Base-by-base conservation (phyloP, 1,140 invertebrate species). In the Drosophila seguyi region DNA sequence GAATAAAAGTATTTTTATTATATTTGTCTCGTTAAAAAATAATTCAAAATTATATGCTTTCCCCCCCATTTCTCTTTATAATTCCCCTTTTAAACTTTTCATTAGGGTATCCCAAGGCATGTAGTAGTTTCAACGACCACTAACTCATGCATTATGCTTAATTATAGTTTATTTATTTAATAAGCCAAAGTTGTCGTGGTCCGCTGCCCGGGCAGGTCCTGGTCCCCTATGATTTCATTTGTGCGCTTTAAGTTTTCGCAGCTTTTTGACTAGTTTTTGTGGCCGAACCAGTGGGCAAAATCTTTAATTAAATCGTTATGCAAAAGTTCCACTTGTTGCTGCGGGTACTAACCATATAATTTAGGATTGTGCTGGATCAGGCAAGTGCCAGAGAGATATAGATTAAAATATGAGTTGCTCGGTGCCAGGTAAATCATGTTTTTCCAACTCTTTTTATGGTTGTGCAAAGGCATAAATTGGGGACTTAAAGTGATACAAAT, bases 241-340 rank as follows among this genome's bases (percentile, higher is more conserved):
- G n/a, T 83, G 71, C 79, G 83, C 69, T 76, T 87, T 86, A 79
- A 66, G 36, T 83, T 87, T 87, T 88, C 59, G 79, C 84, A 79
- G 75, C 71, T 87, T 62, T 80, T 86, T 48, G 47, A 42, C 50
- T 56, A 42, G 61, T 72, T 68, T 57, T 61, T 71, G 31, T 60
- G 34, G 20, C 22, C n/a, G 42, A 41, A 38, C 53, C 18, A 55
- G 55, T 73, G 41, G 60, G 31, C 61, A 52, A 63, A 78, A 78
- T n/a, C 84, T 88, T 84, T 84, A 88, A 87, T 87, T 87, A 87
- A 88, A 87, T 75, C 72, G 84, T 87, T 87, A 88, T 87, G 84
- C 79, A 88, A 88, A 87, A 76, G 66, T 84, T 81, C 76, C 84
- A 87, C 80, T 84, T 84, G 84, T 84, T 44, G 79, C 78, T 80